These are phyloP conservation scores for Origma solitaria DNA, from an alignment of 2,113 vertebrate species.

Conservation along the genomic window DNA sequence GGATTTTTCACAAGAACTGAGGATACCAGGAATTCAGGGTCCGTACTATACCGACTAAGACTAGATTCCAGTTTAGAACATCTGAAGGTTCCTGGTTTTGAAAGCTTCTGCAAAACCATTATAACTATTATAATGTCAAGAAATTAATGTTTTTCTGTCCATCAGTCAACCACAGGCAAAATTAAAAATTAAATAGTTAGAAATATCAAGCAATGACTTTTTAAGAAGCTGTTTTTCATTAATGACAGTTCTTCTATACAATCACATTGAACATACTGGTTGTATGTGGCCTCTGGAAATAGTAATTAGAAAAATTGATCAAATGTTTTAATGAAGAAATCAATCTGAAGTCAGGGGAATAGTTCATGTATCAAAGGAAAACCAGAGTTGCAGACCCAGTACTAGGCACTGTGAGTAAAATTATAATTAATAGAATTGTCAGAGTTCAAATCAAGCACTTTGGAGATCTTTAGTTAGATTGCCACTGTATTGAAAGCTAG, in stretches of 20 bases:
- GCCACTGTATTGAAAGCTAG: background rate
- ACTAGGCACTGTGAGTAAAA: background rate
- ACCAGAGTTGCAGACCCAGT: background rate
- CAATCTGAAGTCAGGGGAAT: background rate
- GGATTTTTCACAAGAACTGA: background rate
- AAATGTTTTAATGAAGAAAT: background rate
- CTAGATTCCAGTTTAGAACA: background rate
- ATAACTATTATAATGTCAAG: background rate
- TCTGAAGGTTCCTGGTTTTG: background rate
- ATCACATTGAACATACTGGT: background rate
- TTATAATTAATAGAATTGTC: background rate
- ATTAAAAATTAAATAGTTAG: background rate
- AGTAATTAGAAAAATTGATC: background rate
- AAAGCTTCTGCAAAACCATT: background rate
- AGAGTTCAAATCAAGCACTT: background rate
- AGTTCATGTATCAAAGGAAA: background rate
- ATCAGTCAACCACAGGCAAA: background rate
- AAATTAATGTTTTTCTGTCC: background rate
- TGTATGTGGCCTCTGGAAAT: background rate
- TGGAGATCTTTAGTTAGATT: background rate
- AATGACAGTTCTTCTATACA: background rate
- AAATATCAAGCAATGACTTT: background rate
- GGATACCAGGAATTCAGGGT: background rate
- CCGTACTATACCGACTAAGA: background rate
- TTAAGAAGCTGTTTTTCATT: background rate